Evolutionary conservation across 2,113 vertebrate genomes (phyloP), one percentile per base, ranked within the genome.

Genomic region (Stigmatopora argus): DNA sequence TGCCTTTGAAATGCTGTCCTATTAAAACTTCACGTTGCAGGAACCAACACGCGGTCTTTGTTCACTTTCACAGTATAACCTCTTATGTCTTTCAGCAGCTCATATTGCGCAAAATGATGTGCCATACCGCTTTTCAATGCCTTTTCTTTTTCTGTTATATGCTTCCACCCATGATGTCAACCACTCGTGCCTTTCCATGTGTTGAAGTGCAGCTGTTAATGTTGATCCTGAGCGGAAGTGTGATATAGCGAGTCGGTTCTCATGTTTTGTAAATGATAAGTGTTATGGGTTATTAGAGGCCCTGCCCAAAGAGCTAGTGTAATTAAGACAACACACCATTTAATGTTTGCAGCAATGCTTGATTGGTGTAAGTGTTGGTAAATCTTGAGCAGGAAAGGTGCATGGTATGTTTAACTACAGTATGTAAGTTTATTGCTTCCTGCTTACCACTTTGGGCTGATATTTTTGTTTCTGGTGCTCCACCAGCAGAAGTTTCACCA

Each of bases 191-290:
- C 34, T 66, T 78, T 71, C 76, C 70, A 15, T 65, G 65, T 72
- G 71, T 70, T 70, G 70, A 71, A 75, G 59, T 83, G 59, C 72
- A 55, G 73, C 83, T 82, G 78, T 83, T 73, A 67, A 67, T 78
- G 70, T 72, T 72, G 71, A 72, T 67, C 60, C 6, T 57, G 65
- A 65, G 73, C 79, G 85, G 86, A 85, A 85, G 83, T 71, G 71
- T 15, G 70, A 51, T 61, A 67, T 19, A 23, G 60, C 4, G 46
- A 59, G 77, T 64, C 35, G 71, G 83, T 79, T 75, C 65, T 75
- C 21, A 56, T 81, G 82, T 80, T 57, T 71, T 66, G 80, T 66
- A 72, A 65, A 73, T 67, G 82, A 88, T 89, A 89, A 88, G 80
- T 68, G 34, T 58, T 71, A 19, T 70, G 64, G 81, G 81, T 87